Conservation (phyloP, 2,888 invertebrate species). For the Alloplasta piceator region DNA sequence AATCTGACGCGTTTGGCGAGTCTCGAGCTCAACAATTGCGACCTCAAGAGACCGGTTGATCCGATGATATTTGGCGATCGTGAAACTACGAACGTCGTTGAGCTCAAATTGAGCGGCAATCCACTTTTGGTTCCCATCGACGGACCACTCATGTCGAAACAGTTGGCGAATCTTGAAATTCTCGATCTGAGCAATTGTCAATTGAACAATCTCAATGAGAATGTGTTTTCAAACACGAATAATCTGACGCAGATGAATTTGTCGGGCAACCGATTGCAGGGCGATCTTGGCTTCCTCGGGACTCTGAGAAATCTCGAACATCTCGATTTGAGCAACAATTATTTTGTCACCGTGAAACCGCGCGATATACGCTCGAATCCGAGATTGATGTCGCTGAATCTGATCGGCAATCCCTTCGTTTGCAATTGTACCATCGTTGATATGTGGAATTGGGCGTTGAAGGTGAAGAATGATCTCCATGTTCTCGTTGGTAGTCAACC, state of each 20-base stretch:
- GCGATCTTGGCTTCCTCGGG: conserved; percentile 85
- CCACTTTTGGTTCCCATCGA: conserved; percentile 86
- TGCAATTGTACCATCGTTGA: conserved; percentile 89
- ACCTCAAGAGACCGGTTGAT: conserved; percentile 86
- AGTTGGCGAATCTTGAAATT: conserved; percentile 86
- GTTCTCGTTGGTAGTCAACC: conserved; percentile 88
- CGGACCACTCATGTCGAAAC: conserved; percentile 87
- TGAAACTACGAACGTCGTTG: conserved; percentile 87
- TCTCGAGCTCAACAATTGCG: conserved; percentile 89
- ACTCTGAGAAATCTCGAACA: conserved; percentile 85
- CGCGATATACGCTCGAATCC: conserved; percentile 85
- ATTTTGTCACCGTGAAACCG: conserved; percentile 86
- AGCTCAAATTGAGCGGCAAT: conserved; percentile 88
- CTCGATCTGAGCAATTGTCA: conserved; percentile 88
- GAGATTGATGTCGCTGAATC: conserved; percentile 86
- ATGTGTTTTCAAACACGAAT: conserved; percentile 86
- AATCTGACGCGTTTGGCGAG: conserved; percentile 88
- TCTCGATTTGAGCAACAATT: conserved; percentile 87
- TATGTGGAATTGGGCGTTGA: conserved; percentile 90
- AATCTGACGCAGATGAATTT: conserved; percentile 87
- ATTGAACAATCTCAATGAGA: conserved; percentile 85
- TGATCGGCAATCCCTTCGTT: conserved; percentile 88
- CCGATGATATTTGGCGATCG: conserved; percentile 88
- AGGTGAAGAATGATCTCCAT: conserved; percentile 87
- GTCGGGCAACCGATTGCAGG: conserved; percentile 85